A percentile compares a stretch with the other conserved stretches of the same genome.
Conservation (phyloP, 2,113 vertebrate genomes). For the Forbesichthys papilliferus region DNA sequence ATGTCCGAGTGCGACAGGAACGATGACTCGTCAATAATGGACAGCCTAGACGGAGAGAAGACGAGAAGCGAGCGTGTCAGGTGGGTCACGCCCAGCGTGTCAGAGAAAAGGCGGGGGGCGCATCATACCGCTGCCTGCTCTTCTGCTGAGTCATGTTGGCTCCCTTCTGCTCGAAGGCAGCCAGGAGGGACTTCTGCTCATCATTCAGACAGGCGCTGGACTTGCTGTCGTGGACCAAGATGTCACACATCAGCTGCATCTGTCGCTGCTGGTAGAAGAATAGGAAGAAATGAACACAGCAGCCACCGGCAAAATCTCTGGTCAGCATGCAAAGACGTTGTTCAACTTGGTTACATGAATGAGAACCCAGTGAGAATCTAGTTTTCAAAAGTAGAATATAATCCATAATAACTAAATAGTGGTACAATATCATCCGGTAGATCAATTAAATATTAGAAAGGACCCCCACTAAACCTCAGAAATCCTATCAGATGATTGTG, state of each 20-base stretch:
- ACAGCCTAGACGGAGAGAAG: constrained; percentile 62
- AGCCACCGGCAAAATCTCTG: too few species aligned
- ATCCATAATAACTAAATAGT: too few species aligned
- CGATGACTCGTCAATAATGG: constrained; percentile 81
- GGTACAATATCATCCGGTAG: too few species aligned
- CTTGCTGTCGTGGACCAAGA: constrained; percentile 75
- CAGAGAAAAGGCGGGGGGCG: not conserved
- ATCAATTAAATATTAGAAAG: too few species aligned
- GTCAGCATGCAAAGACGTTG: too few species aligned
- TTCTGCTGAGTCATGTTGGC: constrained; percentile 35
- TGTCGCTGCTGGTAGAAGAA: constrained; percentile 75
- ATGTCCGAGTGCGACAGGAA: constrained; percentile 86
- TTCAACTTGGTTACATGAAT: too few species aligned
- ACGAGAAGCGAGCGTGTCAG: not conserved
- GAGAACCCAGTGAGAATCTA: too few species aligned
- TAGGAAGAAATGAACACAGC: not conserved
- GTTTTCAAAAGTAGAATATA: too few species aligned
- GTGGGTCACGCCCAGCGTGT: not conserved
- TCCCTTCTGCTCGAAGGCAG: constrained; percentile 64
- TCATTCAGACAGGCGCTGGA: constrained; percentile 69
- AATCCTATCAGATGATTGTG: too few species aligned
- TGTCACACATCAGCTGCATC: constrained; percentile 82
- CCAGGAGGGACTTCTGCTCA: constrained; percentile 76
- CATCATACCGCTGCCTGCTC: constrained; percentile 60
- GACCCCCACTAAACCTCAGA: too few species aligned